phyloP scores from a whole-genome alignment of 2,888 invertebrate species.

The Chrysina gloriosa region DNA sequence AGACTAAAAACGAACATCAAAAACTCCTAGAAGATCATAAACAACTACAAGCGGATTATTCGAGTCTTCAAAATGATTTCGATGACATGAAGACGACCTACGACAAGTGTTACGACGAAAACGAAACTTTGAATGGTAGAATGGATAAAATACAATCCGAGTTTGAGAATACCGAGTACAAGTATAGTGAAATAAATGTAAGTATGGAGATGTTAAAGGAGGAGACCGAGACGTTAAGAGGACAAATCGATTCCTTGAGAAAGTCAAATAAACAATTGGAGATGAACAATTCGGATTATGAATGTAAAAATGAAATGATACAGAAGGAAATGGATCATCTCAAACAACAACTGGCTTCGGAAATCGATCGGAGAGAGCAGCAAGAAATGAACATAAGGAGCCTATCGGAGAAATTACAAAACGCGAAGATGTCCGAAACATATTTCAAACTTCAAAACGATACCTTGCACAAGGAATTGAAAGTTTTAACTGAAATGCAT shows the following conservation, averaged over 20 bases:
- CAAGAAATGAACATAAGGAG: conserved; percentile 54
- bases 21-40: conserved; percentile 55
- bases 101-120: conserved; percentile 57
- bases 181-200: conserved; percentile 65
- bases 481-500: conserved; percentile 50
- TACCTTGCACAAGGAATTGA: conserved; percentile 57
- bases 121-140: conserved; percentile 61
- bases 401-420: conserved; percentile 61
- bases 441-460: conserved; percentile 59
- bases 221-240: conserved; percentile 60
- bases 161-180: conserved; percentile 61
- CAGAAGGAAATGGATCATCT: conserved; percentile 55
- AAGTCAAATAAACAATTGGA: conserved; percentile 53
- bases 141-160: conserved; percentile 65
- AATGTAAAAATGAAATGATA: conserved; percentile 53
- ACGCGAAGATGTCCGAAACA: conserved; percentile 62
- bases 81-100: conserved; percentile 70
- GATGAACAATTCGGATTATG: conserved; percentile 50
- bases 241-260: conserved; percentile 54
- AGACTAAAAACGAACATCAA: conserved; percentile 53
- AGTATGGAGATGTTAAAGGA: conserved; percentile 65
- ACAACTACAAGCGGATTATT: conserved; percentile 60
- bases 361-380: conserved; percentile 50
- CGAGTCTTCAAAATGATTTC: conserved; percentile 72
- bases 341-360: conserved; percentile 56